Base-by-base conservation (phyloP, 1,140 invertebrate genomes). In the Plectus sambesii region DNA sequence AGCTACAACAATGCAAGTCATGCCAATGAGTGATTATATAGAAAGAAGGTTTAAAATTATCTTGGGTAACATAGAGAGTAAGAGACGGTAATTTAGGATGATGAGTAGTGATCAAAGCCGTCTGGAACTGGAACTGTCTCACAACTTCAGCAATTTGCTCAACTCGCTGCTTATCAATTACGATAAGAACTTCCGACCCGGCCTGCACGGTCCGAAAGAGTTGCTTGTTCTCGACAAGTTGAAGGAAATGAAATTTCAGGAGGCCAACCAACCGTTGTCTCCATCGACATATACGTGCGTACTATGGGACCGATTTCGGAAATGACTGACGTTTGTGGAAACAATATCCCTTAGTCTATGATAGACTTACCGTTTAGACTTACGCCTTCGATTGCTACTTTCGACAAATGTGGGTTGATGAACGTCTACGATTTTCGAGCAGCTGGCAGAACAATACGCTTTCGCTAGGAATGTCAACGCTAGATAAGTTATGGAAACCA, bases 381-480 rank as follows among this genome's bases (percentile, higher is more conserved):
- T 54, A 49, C 40, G 30, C 40, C 2, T 54, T 54, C 41, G 45
- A 47, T 44, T 54, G 52, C 23, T 94, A 94, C 68, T 92, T 94
- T 67, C 79, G 89, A 5, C 78, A 80, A 60, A 65, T 66, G 26
- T 80, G 79, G 78, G 68, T 68, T 26, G 79, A 81, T 68, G 62
- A 70, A 3, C 63, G 79, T 27, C 70, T 74, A 8, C 70, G 68
- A 48, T 57, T 61, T 22, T 56, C 64, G 17, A 35, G 38, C 5
- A 48, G 55, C 33, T 56, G 59, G 33, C 59, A 69, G 29, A 63
- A 71, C 23, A 62, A 63, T 5, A 56, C 61, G 37, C 60, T 74
- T 2, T 66, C 68, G 2, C 55, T 74, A 9, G 72, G 66, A 53
- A 68, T 71, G 51, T 59, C 62, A 22, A 66, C 73, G 46, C 55